Evolutionary conservation across 2,113 vertebrate species (phyloP).

Genomic region (Corvus moneduloides): DNA sequence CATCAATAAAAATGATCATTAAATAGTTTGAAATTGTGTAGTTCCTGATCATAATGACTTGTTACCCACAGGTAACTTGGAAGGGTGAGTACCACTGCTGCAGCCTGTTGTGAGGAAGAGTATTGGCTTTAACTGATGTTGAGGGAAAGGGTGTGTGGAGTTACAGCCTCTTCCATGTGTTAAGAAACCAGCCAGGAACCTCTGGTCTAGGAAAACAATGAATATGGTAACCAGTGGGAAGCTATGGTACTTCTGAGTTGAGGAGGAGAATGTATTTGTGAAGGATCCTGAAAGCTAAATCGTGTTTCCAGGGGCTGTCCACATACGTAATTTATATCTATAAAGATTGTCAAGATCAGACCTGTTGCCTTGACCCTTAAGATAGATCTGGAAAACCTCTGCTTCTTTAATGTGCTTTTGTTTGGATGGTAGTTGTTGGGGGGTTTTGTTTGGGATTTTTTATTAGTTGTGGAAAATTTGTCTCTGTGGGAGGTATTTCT

Average conservation of each 20-base stretch:
- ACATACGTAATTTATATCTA: neutral
- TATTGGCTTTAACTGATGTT: neutral
- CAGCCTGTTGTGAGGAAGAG: neutral
- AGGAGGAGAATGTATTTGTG: neutral
- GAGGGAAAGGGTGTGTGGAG: neutral
- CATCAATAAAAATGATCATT: neutral
- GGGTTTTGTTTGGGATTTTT: neutral
- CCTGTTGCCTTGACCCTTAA: neutral
- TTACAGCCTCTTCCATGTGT: neutral
- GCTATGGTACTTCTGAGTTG: neutral
- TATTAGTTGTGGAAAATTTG: neutral
- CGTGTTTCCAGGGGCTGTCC: neutral
- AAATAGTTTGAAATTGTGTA: neutral
- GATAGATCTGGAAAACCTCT: neutral
- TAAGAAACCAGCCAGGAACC: neutral
- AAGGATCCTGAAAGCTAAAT: neutral
- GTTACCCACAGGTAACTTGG: neutral
- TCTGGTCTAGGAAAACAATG: neutral
- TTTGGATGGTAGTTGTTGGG: neutral
- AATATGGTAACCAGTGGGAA: neutral
- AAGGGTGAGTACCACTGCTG: neutral
- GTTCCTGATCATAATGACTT: neutral
- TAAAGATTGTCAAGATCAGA: neutral
- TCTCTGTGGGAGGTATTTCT: neutral
- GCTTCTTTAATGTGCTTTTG: neutral